These are phyloP conservation scores for Tylochromis polylepis DNA, from an alignment of 2,113 vertebrate species.

Conservation along the genomic window DNA sequence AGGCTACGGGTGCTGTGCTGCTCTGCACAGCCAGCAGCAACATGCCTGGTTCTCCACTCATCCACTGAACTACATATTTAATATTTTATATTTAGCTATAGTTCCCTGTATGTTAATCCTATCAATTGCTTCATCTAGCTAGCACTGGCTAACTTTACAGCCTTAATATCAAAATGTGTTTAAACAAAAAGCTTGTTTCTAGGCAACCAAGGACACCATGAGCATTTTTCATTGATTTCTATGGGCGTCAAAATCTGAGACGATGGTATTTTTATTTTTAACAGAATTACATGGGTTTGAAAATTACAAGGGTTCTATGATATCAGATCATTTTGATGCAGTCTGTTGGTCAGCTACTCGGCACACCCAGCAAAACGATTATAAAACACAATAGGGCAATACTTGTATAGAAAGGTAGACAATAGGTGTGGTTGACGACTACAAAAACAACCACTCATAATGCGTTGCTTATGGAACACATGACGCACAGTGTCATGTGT, in stretches of 20 bases:
- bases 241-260: not conserved
- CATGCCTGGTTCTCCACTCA: not conserved
- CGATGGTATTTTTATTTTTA: not conserved
- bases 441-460: not conserved
- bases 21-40: not conserved
- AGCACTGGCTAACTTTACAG: not conserved
- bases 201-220: not conserved
- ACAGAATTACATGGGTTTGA: not conserved
- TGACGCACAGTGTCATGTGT: not conserved
- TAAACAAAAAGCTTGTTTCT: not conserved
- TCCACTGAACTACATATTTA: not conserved
- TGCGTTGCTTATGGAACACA: not conserved
- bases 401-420: not conserved
- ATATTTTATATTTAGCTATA: not conserved
- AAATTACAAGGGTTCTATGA: not conserved
- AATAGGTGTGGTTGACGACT: not conserved
- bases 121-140: not conserved
- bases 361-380: not conserved
- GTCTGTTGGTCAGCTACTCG: not conserved
- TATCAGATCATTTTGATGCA: not conserved
- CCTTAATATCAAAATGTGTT: not conserved
- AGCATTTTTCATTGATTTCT: not conserved
- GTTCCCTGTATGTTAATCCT: not conserved
- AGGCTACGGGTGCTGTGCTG: not conserved
- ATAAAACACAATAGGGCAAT: not conserved